phyloP scores from a whole-genome alignment of 2,113 vertebrate genomes.

The Leptobrachium leishanense region DNA sequence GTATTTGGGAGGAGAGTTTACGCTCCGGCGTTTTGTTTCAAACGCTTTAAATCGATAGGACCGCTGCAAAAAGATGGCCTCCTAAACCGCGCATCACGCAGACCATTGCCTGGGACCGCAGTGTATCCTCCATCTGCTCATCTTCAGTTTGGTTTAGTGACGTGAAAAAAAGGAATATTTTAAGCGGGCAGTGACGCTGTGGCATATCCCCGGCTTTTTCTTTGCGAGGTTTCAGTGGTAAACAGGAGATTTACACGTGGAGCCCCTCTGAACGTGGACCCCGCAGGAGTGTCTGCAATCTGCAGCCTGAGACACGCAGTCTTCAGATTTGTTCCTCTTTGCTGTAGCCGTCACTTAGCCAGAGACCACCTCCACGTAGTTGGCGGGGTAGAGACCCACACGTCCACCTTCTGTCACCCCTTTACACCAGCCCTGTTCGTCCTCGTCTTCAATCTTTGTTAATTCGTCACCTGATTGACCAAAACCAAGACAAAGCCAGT shows the following conservation, averaged over 20 bases:
- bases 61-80: too few species aligned
- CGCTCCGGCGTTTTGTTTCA: too few species aligned
- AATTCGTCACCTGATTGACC: constrained; percentile 70
- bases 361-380: constrained; percentile 67
- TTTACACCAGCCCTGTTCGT: constrained; percentile 82
- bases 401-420: constrained; percentile 71
- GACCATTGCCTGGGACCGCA: too few species aligned
- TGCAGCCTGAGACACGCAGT: constrained; percentile 1
- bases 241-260: neutral
- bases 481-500: too few species aligned
- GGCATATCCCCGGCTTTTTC: neutral
- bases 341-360: neutral
- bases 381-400: constrained; percentile 80
- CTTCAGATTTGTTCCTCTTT: neutral
- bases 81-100: too few species aligned
- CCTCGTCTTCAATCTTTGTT: constrained; percentile 80
- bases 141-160: too few species aligned
- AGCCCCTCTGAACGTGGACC: neutral
- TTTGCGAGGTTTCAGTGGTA: too few species aligned
- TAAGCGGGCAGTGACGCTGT: neutral
- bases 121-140: too few species aligned
- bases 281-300: neutral
- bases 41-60: too few species aligned
- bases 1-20: too few species aligned
- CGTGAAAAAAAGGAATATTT: too few species aligned